Percentiles rank a stretch among this genome's conserved stretches.
phyloP scores from a whole-genome alignment of 2,888 invertebrate species.

The Amblyjoppa fuscipennis region DNA sequence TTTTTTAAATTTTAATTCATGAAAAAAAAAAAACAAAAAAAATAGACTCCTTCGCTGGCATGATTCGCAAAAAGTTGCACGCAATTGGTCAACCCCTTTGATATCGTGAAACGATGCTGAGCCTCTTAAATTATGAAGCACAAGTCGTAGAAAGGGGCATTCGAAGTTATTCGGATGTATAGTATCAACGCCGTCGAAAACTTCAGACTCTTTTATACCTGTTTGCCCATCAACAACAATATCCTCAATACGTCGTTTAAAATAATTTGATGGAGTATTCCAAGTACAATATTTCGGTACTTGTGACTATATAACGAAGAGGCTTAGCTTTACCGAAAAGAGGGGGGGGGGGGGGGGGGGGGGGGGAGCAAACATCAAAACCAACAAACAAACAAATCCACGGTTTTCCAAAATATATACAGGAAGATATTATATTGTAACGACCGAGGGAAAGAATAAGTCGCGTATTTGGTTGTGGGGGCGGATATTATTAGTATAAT shows the following conservation, averaged over 20 bases:
- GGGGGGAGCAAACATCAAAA: too few species aligned
- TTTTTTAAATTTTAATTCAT: too few species aligned
- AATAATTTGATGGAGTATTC: conserved; percentile 59
- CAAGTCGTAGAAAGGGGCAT: conserved; percentile 67
- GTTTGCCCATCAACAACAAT: conserved; percentile 61
- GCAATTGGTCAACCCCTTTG: conserved; percentile 74
- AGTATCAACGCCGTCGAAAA: conserved; percentile 42
- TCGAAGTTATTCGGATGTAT: conserved; percentile 14
- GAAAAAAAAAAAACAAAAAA: conserved; percentile 61
- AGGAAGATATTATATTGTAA: too few species aligned
- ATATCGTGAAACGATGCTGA: conserved; percentile 68
- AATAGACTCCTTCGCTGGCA: conserved; percentile 71
- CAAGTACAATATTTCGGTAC: conserved; percentile 72
- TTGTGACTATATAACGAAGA: conserved; percentile 74
- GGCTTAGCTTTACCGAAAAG: too few species aligned
- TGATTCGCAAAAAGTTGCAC: conserved; percentile 67
- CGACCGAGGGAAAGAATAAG: too few species aligned
- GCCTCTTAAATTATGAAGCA: conserved; percentile 55
- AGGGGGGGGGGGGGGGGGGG: too few species aligned
- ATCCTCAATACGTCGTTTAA: conserved; percentile 47
- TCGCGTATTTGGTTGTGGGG: too few species aligned
- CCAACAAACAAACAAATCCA: too few species aligned
- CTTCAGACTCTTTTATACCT: conserved; percentile 19
- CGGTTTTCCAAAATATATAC: too few species aligned
- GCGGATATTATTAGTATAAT: too few species aligned